Evolutionary conservation across 1,140 invertebrate species (phyloP).

Genomic region (Ruditapes philippinarum): DNA sequence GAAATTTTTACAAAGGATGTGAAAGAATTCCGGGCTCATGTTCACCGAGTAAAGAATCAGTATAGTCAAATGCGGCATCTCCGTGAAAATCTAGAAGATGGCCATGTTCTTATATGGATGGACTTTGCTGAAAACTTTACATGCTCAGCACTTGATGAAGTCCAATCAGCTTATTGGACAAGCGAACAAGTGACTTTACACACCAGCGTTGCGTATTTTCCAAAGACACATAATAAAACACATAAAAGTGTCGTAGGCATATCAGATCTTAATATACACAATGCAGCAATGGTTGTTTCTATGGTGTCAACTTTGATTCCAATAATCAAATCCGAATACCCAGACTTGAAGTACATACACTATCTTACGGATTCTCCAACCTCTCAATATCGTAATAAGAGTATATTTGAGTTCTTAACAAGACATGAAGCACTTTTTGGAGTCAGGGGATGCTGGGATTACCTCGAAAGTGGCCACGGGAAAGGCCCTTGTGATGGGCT

Average conservation of each 20-base stretch:
- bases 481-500: conserved; percentile 68
- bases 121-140: conserved; percentile 72
- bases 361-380: conserved; percentile 70
- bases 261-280: conserved; percentile 60
- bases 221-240: too few relatives aligned
- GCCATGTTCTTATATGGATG: conserved; percentile 32
- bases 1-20: conserved; percentile 26
- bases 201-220: too few relatives aligned
- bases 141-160: conserved; percentile 63
- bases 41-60: conserved; percentile 28
- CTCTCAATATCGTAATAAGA: conserved; percentile 65
- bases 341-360: conserved; percentile 51
- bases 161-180: conserved; percentile 68
- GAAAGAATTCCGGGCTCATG: conserved; percentile 59
- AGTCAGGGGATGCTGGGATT: conserved; percentile 60
- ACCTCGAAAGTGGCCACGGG: conserved; percentile 64
- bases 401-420: conserved; percentile 40
- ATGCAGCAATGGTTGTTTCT: conserved; percentile 44
- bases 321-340: conserved; percentile 11
- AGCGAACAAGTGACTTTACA: conserved; percentile 13
- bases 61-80: conserved; percentile 15
- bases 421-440: conserved; percentile 62
- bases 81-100: background rate
- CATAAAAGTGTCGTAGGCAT: conserved; percentile 57
- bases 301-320: conserved; percentile 53